Evolutionary conservation across 2,113 vertebrate species (phyloP).

Genomic region (Clarias macrocephalus): DNA sequence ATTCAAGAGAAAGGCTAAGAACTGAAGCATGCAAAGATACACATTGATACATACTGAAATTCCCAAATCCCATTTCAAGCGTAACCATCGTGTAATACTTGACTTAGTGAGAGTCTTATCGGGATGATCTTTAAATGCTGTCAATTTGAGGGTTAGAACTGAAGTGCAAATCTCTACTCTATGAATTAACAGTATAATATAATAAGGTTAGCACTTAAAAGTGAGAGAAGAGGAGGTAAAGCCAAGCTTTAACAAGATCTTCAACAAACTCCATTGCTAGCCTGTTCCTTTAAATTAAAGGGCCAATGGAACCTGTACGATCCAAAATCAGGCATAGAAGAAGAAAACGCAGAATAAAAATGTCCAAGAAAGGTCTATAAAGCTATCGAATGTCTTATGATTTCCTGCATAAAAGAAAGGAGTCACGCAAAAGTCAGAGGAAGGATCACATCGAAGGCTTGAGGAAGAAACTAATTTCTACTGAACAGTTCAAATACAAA

Average conservation of each 20-base stretch:
- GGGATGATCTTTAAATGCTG: neutral
- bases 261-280: neutral
- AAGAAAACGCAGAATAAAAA: neutral
- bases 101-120: constrained; percentile 13
- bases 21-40: neutral
- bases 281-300: neutral
- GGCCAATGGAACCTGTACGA: neutral
- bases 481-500: constrained; percentile 9
- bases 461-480: constrained; percentile 6
- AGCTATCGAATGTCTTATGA: no score
- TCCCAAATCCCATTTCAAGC: neutral
- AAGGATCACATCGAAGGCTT: neutral
- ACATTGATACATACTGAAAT: neutral
- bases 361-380: neutral
- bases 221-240: neutral
- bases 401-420: neutral
- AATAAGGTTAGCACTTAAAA: neutral
- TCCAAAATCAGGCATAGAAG: neutral
- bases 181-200: neutral
- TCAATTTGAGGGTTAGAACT: neutral
- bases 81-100: neutral
- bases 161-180: constrained; percentile 1
- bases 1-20: neutral
- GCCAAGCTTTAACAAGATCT: neutral
- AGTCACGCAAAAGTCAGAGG: neutral